These are phyloP conservation scores for Stictonetta naevosa DNA, from an alignment of 2,113 vertebrate species.

Conservation along the genomic window DNA sequence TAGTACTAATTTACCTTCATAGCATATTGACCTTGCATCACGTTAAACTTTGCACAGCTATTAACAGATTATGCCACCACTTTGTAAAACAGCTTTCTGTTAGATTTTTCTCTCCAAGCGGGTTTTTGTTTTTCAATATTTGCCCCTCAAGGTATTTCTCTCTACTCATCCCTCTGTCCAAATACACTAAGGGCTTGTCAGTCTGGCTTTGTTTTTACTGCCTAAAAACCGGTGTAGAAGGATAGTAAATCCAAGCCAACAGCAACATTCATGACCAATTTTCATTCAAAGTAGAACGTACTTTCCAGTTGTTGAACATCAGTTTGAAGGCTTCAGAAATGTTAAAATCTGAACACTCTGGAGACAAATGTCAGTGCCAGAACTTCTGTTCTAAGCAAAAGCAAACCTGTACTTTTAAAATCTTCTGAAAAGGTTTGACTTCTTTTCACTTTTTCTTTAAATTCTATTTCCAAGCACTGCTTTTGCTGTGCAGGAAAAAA, in stretches of 20 bases:
- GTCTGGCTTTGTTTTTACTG: background rate
- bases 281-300: slow-evolving; percentile 38
- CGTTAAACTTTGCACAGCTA: slow-evolving; percentile 57
- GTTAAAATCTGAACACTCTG: slow-evolving; percentile 35
- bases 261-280: slow-evolving; percentile 29
- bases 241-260: slow-evolving; percentile 56
- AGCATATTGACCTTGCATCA: slow-evolving; percentile 4
- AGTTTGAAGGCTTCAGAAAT: slow-evolving; percentile 39
- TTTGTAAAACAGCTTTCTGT: slow-evolving; percentile 28
- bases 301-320: slow-evolving; percentile 46
- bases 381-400: slow-evolving; percentile 17
- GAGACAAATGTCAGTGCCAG: slow-evolving; percentile 41
- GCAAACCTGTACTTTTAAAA: slow-evolving; percentile 1
- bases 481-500: background rate
- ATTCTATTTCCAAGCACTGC: background rate
- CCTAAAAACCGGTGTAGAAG: slow-evolving; percentile 32
- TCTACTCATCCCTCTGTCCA: slow-evolving; percentile 24
- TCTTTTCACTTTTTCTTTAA: background rate
- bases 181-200: slow-evolving; percentile 43
- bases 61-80: slow-evolving; percentile 35
- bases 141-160: slow-evolving; percentile 48
- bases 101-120: background rate
- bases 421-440: background rate
- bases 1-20: slow-evolving; percentile 20
- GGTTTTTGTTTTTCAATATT: slow-evolving; percentile 24